Evolutionary conservation across 2,888 invertebrate genomes (phyloP), one percentile per base, ranked within the genome.

Genomic region (Crocallis elinguaria): DNA sequence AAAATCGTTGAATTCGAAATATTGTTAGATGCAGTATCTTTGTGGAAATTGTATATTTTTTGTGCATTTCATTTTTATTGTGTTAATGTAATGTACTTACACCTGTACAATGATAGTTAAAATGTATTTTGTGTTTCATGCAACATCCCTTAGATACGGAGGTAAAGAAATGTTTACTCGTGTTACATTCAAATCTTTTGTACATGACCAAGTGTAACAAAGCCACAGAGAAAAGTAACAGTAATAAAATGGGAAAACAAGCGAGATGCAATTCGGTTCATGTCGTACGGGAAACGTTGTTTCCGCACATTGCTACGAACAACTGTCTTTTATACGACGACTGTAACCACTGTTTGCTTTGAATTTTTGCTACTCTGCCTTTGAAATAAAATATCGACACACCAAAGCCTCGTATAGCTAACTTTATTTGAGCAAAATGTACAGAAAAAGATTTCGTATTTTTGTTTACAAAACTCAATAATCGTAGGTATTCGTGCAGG

Each of bases 221-320:
- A 58, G 63, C 62, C 16, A 38, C 44, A 49, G 56, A 56, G 64
- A 64, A 61, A 64, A 69, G 64, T 67, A 70, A 68, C 51, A 57
- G 66, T 69, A 75, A 72, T 72, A 75, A 71, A 73, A 75, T 67
- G 65, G 53, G 66, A 63, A 69, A 74, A 73, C 69, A 77, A 71
- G 62, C 65, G 62, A 55, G 57, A 62, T 69, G 70, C 75, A 72
- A 73, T 73, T 74, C 69, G 69, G 73, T 76, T 69, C 67, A 69
- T 71, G 69, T 71, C 64, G 67, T 67, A 64, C 62, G 66, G 60
- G 64, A 66, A 73, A 21, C 41, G 9, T 41, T 41, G 72, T 73
- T 76, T 74, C 69, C 73, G 67, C 74, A 73, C 71, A 75, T 75
- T 70, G 67, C 67, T 62, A 62, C 62, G 64, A 68, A 73, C 76